These are phyloP conservation scores for Clinocottus analis DNA, from an alignment of 2,113 vertebrate species.

Conservation along the genomic window DNA sequence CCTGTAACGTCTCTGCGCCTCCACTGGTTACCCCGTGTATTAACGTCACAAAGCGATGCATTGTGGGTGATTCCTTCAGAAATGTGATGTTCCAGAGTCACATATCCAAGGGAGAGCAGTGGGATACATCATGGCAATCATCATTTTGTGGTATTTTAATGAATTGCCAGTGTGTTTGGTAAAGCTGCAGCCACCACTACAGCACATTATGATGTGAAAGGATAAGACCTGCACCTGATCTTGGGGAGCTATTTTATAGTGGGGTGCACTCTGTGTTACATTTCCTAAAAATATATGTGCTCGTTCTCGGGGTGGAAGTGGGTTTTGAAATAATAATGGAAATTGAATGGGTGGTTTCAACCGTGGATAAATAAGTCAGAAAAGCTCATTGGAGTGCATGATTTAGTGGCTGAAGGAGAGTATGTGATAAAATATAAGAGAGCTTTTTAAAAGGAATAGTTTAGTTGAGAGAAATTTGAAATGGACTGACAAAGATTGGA, in stretches of 20 bases:
- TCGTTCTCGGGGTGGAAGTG: background rate
- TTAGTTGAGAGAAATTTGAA: background rate
- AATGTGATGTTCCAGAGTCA: background rate
- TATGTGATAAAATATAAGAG: background rate
- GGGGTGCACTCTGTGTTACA: background rate
- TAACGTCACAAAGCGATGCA: background rate
- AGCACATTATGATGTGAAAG: background rate
- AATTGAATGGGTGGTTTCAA: background rate
- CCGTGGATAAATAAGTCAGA: background rate
- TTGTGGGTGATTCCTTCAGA: background rate
- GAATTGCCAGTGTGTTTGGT: background rate
- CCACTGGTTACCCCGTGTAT: background rate
- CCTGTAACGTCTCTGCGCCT: background rate
- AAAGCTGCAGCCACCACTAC: background rate
- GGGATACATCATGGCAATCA: no score
- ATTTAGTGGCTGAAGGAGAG: background rate
- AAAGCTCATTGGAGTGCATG: background rate
- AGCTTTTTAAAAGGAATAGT: background rate
- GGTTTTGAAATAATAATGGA: conserved; percentile 3
- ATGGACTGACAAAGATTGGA: background rate
- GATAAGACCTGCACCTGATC: background rate
- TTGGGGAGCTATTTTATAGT: background rate
- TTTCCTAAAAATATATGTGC: background rate
- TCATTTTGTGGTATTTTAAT: background rate
- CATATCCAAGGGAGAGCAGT: background rate